Evolutionary conservation across 1,140 invertebrate species (phyloP), one percentile per base, ranked within the genome.

Genomic region (Acyrthosiphon pisum): DNA sequence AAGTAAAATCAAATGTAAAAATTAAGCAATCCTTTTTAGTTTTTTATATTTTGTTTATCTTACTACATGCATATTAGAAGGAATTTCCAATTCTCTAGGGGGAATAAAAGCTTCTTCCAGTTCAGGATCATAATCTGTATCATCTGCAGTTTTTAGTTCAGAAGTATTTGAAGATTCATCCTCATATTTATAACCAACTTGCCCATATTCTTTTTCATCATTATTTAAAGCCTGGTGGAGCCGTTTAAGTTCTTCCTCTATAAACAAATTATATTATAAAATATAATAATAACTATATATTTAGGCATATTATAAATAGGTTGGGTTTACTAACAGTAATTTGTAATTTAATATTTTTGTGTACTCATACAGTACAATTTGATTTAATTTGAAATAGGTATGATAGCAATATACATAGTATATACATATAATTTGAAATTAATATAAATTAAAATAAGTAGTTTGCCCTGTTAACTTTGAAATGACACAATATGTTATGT

Each of bases 241-340:
- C 60, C 98, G 96, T 95, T 99, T 99, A 94, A 98, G 96, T 95
- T 99, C 98, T 95, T 99, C 98, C 95, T 99, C 98, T 99, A 18
- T 26, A 23, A 2, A 48, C 18, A 87, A 87, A 76, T 68, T n/a
- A 68, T n/a, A 4, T 68, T n/a, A 53, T n/a, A 68, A n/a, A 22
- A 68, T n/a, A 68, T n/a, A n/a, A 11, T n/a, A 11, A 8, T 9
- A 68, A n/a, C 0, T 3, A n/a, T 68, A n/a, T 30, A 68, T 68
- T 14, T n/a, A n/a, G 4, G 9, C 2, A 0, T 68, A 68, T 68
- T n/a, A 68, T 68, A n/a, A 68, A 68, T 68, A 68, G 11, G 0
- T 68, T 68, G 0, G 30, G n/a, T n/a, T n/a, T 18, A n/a, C 14
- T n/a, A n/a, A 18, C n/a, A 68, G n/a, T n/a, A 30, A 60, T 68